These are phyloP conservation scores for Microchrysa polita DNA, from an alignment of 2,888 invertebrate species.

Conservation along the genomic window DNA sequence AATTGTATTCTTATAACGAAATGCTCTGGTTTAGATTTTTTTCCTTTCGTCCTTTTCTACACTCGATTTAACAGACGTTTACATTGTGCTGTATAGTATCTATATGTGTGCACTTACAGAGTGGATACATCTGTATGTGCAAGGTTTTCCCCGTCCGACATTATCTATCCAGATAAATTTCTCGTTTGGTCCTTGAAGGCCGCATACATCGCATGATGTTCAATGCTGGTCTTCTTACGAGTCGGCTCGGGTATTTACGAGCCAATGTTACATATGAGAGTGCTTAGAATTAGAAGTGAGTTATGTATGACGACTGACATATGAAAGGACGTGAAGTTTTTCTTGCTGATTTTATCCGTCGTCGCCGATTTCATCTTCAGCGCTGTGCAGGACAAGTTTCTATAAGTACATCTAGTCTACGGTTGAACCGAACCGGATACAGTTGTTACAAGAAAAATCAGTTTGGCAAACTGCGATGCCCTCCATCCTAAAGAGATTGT, in stretches of 20 bases:
- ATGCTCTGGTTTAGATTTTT: background rate
- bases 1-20: conserved; percentile 4
- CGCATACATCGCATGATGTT: too few relatives aligned
- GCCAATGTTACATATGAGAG: too few relatives aligned
- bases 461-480: background rate
- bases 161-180: background rate
- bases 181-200: background rate
- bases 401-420: background rate
- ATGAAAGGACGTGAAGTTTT: background rate
- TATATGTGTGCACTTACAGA: conserved; percentile 8
- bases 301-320: conserved; percentile 15
- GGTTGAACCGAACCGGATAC: background rate
- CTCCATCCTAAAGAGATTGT: background rate
- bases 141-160: background rate
- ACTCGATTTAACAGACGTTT: conserved; percentile 11
- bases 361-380: background rate
- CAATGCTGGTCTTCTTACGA: too few relatives aligned
- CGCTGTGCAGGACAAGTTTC: background rate
- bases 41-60: background rate
- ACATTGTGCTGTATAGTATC: conserved; percentile 6
- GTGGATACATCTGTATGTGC: background rate
- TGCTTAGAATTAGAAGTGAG: background rate
- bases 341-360: background rate
- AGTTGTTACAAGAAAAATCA: conserved; percentile 13
- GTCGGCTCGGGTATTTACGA: too few relatives aligned